These are phyloP conservation scores for Luperina testacea DNA, from an alignment of 2,888 invertebrate genomes.

Conservation along the genomic window DNA sequence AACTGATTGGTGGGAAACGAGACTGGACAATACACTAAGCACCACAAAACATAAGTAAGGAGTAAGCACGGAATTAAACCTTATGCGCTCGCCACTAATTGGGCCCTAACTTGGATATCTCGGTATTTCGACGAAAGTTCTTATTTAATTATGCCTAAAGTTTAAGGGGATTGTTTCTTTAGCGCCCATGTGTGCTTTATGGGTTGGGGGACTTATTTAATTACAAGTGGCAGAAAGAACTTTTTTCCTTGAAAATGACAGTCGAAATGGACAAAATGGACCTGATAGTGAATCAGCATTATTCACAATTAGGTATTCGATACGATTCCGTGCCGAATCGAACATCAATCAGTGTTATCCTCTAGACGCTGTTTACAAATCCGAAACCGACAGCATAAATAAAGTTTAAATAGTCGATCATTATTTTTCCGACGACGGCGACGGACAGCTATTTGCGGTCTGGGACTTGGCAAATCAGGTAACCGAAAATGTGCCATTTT, in stretches of 20 bases:
- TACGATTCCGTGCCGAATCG: neutral
- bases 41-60: conserved; percentile 45
- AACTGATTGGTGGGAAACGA: conserved; percentile 84
- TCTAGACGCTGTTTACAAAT: neutral
- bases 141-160: conserved; percentile 61
- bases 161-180: conserved; percentile 41
- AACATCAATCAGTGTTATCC: neutral
- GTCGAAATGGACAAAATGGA: too few species aligned
- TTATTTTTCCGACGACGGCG: neutral
- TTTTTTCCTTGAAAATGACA: neutral
- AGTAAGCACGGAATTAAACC: conserved; percentile 75
- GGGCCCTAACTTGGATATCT: conserved; percentile 81
- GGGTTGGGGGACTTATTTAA: neutral
- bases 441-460: neutral
- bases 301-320: neutral
- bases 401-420: neutral
- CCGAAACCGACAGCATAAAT: neutral
- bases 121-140: conserved; percentile 64
- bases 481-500: neutral
- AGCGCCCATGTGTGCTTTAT: neutral
- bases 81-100: conserved; percentile 81
- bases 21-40: conserved; percentile 84
- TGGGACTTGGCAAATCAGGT: neutral
- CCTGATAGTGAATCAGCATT: neutral
- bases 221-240: neutral